Evolutionary conservation across 1,140 invertebrate genomes (phyloP).

Genomic region (Cataglyphis hispanica): DNA sequence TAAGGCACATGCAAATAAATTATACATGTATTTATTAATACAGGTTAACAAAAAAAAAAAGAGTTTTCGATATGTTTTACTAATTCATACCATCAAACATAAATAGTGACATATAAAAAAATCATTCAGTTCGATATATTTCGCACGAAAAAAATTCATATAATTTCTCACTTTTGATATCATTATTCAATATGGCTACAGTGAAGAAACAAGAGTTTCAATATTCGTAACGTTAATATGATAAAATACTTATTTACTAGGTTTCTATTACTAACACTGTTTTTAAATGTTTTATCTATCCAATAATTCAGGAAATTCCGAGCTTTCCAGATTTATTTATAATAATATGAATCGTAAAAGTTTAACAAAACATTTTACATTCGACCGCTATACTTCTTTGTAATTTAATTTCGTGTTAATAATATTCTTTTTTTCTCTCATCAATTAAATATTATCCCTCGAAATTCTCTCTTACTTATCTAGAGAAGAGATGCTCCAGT

Average conservation of each 20-base stretch:
- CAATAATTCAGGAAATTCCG: neutral
- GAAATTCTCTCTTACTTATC: neutral
- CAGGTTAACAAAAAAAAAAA: no score
- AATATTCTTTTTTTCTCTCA: slow-evolving; percentile 7
- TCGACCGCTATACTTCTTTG: neutral
- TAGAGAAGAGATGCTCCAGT: slow-evolving; percentile 6
- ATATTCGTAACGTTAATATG: neutral
- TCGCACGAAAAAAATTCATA: no score
- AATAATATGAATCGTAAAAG: slow-evolving; percentile 24
- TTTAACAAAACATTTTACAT: slow-evolving; percentile 6
- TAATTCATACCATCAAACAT: no score
- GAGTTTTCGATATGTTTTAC: no score
- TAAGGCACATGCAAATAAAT: no score
- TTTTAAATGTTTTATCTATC: neutral
- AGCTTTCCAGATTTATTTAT: neutral
- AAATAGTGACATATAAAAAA: no score
- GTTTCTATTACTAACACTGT: neutral
- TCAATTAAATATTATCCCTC: slow-evolving; percentile 21
- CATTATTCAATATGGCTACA: no score
- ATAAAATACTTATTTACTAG: neutral
- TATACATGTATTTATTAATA: no score
- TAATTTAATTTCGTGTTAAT: slow-evolving; percentile 9
- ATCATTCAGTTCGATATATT: no score
- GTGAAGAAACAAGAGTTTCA: neutral
- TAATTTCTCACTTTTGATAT: no score